Conservation (phyloP, 2,888 invertebrate species). For the Prosapia bicincta region DNA sequence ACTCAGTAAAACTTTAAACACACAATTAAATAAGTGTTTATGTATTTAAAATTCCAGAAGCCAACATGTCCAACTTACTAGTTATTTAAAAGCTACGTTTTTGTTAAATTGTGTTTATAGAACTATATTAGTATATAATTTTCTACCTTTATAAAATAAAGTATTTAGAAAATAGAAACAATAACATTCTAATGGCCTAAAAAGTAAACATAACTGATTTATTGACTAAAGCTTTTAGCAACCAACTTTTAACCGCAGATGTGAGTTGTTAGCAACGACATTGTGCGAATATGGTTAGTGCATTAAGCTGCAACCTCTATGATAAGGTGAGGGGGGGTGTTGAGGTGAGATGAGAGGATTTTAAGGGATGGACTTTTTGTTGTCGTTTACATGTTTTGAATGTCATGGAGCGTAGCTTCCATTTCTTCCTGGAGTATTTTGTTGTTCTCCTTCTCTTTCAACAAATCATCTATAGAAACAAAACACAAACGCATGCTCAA, state of each 20-base stretch:
- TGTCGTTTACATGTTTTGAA: slow-evolving; percentile 91
- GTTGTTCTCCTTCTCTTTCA: slow-evolving; percentile 92
- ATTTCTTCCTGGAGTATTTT: slow-evolving; percentile 96
- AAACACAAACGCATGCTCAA: slow-evolving; percentile 31
- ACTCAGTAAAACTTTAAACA: no score
- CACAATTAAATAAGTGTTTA: no score
- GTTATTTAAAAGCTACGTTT: no score
- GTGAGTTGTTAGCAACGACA: slow-evolving; percentile 9
- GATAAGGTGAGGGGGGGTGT: not conserved
- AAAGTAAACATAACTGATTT: no score
- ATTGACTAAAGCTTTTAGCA: not conserved
- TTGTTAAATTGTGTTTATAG: no score
- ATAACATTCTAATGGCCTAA: no score
- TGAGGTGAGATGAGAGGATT: not conserved
- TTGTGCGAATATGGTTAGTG: slow-evolving; percentile 16
- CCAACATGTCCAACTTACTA: no score
- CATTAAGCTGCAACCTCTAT: slow-evolving; percentile 11
- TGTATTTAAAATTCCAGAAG: no score
- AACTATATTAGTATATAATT: no score
- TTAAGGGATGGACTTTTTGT: slow-evolving; percentile 30
- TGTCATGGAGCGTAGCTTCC: slow-evolving; percentile 98
- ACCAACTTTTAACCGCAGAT: not conserved
- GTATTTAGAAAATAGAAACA: no score
- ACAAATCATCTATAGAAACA: slow-evolving; percentile 81
- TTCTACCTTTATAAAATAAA: no score